A percentile compares a stretch with the other conserved stretches of the same genome.
Conservation (phyloP, 2,888 invertebrate species). For the Harpalus rufipes region DNA sequence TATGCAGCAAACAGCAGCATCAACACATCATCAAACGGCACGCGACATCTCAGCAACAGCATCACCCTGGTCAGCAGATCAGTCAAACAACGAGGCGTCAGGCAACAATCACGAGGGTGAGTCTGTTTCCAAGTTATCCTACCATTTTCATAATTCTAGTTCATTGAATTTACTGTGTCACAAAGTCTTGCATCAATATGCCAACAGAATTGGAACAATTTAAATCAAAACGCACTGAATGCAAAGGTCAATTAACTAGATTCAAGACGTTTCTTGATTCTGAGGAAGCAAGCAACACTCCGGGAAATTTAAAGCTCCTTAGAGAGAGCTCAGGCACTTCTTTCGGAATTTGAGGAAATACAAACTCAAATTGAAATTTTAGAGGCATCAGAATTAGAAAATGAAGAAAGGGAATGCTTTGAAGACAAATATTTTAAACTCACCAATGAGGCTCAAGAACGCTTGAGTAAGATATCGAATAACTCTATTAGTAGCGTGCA, state of each 20-base stretch:
- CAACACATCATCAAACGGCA: neutral
- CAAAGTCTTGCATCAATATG: neutral
- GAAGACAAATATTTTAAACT: constrained; percentile 18
- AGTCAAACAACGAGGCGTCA: no score
- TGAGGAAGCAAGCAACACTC: neutral
- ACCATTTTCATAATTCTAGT: neutral
- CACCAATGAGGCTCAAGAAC: neutral
- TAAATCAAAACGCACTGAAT: neutral
- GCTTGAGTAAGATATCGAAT: no score
- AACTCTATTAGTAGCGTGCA: no score
- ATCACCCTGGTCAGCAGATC: neutral
- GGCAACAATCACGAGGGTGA: neutral
- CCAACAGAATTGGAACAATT: neutral
- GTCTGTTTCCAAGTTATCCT: neutral
- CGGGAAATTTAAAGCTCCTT: neutral
- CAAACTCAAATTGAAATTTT: constrained; percentile 4
- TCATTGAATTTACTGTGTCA: neutral
- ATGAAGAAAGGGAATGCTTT: neutral
- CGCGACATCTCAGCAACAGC: neutral
- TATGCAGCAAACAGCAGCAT: neutral
- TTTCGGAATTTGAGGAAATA: neutral
- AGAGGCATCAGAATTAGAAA: neutral
- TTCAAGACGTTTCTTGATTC: neutral
- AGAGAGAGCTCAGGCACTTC: constrained; percentile 5
- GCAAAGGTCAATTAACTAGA: neutral